A percentile compares a stretch with the other conserved stretches of the same genome.
These are phyloP conservation scores for Hirundo rustica DNA, from an alignment of 2,797 vertebrate genomes.

Conservation along the genomic window DNA sequence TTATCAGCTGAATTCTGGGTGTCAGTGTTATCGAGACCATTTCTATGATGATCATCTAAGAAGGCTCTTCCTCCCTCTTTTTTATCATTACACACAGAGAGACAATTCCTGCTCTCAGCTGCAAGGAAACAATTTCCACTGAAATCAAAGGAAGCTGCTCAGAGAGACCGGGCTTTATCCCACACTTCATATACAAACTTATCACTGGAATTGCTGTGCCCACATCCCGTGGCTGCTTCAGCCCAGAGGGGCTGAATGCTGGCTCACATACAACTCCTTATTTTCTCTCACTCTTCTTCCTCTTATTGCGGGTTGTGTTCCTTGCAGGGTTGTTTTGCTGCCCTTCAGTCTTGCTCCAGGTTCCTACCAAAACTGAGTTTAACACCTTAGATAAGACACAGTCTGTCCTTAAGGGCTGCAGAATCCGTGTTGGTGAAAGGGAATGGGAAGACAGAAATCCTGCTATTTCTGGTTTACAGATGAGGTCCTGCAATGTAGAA, in stretches of 20 bases:
- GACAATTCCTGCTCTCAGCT: background rate
- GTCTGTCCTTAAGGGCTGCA: background rate
- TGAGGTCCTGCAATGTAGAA: background rate
- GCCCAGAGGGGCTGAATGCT: background rate
- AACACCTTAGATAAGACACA: background rate
- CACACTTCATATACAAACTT: background rate
- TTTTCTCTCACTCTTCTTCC: background rate
- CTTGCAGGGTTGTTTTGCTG: background rate
- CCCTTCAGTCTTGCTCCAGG: background rate
- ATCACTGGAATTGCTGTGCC: background rate
- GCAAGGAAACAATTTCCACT: background rate
- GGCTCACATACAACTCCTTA: background rate
- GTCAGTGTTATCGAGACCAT: background rate
- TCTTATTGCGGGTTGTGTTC: background rate
- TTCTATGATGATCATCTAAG: background rate
- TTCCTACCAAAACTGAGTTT: background rate
- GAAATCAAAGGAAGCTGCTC: background rate
- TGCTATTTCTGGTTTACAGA: background rate
- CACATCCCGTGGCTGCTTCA: fast-evolving
- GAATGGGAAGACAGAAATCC: background rate
- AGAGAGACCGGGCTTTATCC: background rate
- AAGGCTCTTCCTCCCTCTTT: background rate
- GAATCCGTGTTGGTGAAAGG: background rate
- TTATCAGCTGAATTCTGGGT: background rate
- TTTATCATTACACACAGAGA: background rate